Conservation (phyloP, 2,888 invertebrate species). For the Macrosiphum euphorbiae region DNA sequence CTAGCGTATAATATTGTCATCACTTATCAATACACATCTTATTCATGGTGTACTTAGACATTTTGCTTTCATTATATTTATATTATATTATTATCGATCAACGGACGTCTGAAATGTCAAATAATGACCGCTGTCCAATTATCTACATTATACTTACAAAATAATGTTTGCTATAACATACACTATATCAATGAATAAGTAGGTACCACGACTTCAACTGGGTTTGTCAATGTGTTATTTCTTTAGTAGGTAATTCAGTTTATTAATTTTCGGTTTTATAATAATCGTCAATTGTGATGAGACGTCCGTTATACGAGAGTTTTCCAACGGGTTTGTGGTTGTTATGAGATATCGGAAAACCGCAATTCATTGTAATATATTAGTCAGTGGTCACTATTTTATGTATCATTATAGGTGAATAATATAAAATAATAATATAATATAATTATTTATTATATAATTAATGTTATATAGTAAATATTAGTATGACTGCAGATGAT, state of each 20-base stretch:
- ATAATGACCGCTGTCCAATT: background rate
- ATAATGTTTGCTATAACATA: background rate
- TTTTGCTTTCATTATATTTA: conserved; percentile 31
- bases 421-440: no score
- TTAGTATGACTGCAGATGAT: background rate
- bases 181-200: background rate
- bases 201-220: background rate
- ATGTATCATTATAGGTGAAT: background rate
- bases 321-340: conserved; percentile 23
- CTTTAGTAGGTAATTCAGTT: background rate
- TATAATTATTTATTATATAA: background rate
- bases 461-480: background rate
- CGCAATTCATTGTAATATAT: background rate
- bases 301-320: conserved; percentile 29
- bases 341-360: background rate
- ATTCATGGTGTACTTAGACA: background rate
- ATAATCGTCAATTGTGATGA: background rate
- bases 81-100: background rate
- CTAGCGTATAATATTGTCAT: background rate
- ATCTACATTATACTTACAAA: background rate
- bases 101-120: background rate
- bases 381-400: background rate
- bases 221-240: background rate
- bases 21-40: background rate
- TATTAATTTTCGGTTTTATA: conserved; percentile 23